phyloP scores from a whole-genome alignment of 2,888 invertebrate species.

The Mesoligia furuncula region DNA sequence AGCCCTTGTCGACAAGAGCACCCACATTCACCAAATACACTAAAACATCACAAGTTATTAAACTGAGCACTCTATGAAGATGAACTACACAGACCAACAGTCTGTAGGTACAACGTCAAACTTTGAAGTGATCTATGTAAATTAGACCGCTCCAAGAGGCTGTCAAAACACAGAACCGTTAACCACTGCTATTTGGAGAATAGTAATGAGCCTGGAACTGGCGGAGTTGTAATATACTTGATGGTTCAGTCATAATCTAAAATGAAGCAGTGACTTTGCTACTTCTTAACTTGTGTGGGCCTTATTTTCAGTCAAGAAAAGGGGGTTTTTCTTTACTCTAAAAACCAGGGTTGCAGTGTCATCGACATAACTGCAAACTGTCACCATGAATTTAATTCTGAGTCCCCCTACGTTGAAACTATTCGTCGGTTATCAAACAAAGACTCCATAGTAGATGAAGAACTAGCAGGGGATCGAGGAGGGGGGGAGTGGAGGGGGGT shows the following conservation, averaged over 20 bases:
- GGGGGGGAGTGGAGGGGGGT: too few relatives aligned
- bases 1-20: background rate
- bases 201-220: slow-evolving; percentile 42
- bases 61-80: slow-evolving; percentile 19
- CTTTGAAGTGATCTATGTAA: slow-evolving; percentile 64
- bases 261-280: background rate
- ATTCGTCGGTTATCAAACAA: too few relatives aligned
- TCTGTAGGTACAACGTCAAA: slow-evolving; percentile 25
- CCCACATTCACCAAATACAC: slow-evolving; percentile 2
- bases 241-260: slow-evolving; percentile 39
- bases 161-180: slow-evolving; percentile 62
- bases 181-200: slow-evolving; percentile 45
- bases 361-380: too few relatives aligned
- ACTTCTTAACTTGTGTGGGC: background rate
- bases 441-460: too few relatives aligned
- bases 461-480: too few relatives aligned
- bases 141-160: slow-evolving; percentile 60
- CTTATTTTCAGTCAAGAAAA: background rate
- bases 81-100: slow-evolving; percentile 22
- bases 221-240: slow-evolving; percentile 19
- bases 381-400: too few relatives aligned
- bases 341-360: background rate
- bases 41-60: slow-evolving; percentile 24
- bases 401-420: too few relatives aligned
- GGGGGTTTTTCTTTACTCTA: background rate